Percentiles rank a stretch among this genome's conserved stretches.
Evolutionary conservation across 2,113 vertebrate species (phyloP).

Genomic region (Martes martes): DNA sequence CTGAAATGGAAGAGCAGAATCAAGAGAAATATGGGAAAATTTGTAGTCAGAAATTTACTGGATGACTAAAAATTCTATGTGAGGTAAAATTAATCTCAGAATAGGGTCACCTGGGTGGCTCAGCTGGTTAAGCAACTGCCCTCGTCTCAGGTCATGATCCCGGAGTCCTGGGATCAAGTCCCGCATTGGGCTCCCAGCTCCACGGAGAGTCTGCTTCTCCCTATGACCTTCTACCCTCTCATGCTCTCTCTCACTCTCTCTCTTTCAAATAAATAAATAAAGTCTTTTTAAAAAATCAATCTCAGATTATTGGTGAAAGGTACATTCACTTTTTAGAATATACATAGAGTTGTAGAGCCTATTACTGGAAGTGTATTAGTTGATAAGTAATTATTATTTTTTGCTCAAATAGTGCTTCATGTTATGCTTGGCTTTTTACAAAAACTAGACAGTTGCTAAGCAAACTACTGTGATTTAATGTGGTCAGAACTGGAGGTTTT

Average conservation of each 20-base stretch:
- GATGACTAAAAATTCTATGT: not conserved
- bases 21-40: not conserved
- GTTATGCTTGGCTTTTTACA: not conserved
- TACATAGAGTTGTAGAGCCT: not conserved
- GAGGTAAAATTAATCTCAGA: not conserved
- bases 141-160: no score
- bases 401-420: not conserved
- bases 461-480: not conserved
- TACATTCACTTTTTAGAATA: not conserved
- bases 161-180: no score
- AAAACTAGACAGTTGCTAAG: not conserved
- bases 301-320: not conserved
- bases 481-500: constrained; percentile 46
- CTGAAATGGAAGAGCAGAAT: not conserved
- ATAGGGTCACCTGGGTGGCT: not conserved
- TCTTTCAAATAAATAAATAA: no score
- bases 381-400: not conserved
- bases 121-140: no score
- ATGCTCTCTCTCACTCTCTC: no score
- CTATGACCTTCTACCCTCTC: no score
- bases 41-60: not conserved
- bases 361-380: not conserved
- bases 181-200: no score
- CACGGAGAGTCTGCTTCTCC: no score
- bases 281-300: not conserved